Conservation (phyloP, 2,888 invertebrate species). For the Drosophila picticornis region DNA sequence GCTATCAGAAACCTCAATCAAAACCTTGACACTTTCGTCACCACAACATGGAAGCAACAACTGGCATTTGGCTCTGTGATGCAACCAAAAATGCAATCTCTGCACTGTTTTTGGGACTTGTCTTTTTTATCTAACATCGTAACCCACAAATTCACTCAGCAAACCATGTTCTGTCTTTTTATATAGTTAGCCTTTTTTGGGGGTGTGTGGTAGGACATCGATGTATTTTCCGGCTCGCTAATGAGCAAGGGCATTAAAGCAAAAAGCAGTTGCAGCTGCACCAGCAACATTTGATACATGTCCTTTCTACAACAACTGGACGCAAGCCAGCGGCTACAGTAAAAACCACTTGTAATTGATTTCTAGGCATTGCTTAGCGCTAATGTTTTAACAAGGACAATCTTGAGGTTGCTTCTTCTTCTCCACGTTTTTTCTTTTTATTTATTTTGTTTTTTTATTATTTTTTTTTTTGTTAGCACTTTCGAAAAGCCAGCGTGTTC, state of each 20-base stretch:
- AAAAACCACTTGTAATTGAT: constrained; percentile 64
- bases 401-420: constrained; percentile 20
- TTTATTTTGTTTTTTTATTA: constrained; percentile 2
- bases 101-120: not conserved
- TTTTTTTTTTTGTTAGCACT: constrained; percentile 38
- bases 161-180: constrained; percentile 41
- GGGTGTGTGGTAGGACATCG: constrained; percentile 37
- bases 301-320: constrained; percentile 25
- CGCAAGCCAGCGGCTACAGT: constrained; percentile 5
- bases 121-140: constrained; percentile 16
- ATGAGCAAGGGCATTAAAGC: constrained; percentile 74
- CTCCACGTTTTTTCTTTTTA: not conserved
- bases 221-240: constrained; percentile 51
- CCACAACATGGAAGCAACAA: constrained; percentile 15
- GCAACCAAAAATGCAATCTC: constrained; percentile 21
- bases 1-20: constrained; percentile 33
- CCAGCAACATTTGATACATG: constrained; percentile 52
- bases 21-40: constrained; percentile 34
- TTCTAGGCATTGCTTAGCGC: constrained; percentile 63
- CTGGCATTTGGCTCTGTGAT: constrained; percentile 11
- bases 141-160: constrained; percentile 56
- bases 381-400: constrained; percentile 62
- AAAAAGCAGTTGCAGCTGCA: constrained; percentile 45
- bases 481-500: constrained; percentile 26
- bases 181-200: constrained; percentile 24